Percentiles rank a stretch among this genome's conserved stretches.
Conservation (phyloP, 30 jellyfish, hydroid and myxozoan genomes). For the Aurelia aurita region DNA sequence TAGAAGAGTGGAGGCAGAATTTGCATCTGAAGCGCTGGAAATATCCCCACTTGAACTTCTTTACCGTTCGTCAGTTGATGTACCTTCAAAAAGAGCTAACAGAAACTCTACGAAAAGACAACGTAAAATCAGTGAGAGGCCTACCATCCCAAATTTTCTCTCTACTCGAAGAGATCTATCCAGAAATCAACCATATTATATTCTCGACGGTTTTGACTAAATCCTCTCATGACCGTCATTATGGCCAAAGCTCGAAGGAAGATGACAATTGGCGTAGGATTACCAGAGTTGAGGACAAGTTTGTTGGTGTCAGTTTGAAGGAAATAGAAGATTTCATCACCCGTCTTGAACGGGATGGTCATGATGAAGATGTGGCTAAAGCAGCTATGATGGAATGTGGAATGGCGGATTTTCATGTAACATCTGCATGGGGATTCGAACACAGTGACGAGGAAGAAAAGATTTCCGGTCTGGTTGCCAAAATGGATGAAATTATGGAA, state of each 20-base stretch:
- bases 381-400: slow-evolving; percentile 71
- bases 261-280: slow-evolving; percentile 18
- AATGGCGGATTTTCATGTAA: background rate
- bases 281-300: slow-evolving; percentile 37
- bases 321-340: slow-evolving; percentile 20
- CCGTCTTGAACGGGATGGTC: slow-evolving; percentile 29
- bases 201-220: slow-evolving; percentile 8
- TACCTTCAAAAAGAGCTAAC: slow-evolving; percentile 47
- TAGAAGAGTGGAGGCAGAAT: slow-evolving; percentile 38
- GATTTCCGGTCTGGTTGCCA: slow-evolving; percentile 34
- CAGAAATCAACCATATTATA: slow-evolving; percentile 26
- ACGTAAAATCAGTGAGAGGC: slow-evolving; percentile 8
- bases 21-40: slow-evolving; percentile 30
- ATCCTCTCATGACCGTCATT: slow-evolving; percentile 43
- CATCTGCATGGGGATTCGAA: slow-evolving; percentile 56
- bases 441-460: slow-evolving; percentile 14
- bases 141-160: slow-evolving; percentile 67
- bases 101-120: background rate
- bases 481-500: slow-evolving; percentile 47
- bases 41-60: slow-evolving; percentile 54
- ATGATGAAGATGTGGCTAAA: slow-evolving; percentile 68
- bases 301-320: slow-evolving; percentile 14
- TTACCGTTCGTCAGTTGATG: slow-evolving; percentile 67
- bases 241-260: background rate
- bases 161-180: slow-evolving; percentile 48